Evolutionary conservation across 1,140 invertebrate species (phyloP).

Genomic region (Eubasilissa regina): DNA sequence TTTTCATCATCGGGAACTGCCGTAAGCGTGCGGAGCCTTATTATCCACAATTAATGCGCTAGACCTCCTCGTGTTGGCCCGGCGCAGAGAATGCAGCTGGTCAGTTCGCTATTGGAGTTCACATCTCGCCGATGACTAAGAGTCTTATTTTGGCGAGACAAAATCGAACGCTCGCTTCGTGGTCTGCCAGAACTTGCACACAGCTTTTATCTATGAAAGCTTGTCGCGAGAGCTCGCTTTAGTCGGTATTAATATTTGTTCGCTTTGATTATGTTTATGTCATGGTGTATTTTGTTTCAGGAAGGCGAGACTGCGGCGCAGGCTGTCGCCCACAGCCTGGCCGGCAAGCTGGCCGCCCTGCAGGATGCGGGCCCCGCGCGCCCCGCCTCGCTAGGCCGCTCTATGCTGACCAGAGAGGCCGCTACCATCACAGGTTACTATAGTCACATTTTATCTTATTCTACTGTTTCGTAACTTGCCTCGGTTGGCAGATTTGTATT

Average conservation of each 20-base stretch:
- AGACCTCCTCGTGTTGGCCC: too few species aligned
- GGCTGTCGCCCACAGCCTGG: slow-evolving; percentile 62
- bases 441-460: neutral
- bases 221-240: neutral
- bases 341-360: slow-evolving; percentile 73
- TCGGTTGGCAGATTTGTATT: too few species aligned
- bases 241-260: neutral
- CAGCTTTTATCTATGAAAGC: neutral
- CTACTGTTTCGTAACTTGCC: neutral
- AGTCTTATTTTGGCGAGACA: slow-evolving; percentile 20
- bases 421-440: slow-evolving; percentile 69
- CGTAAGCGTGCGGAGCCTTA: too few species aligned
- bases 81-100: neutral
- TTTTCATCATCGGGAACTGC: too few species aligned
- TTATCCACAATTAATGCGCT: too few species aligned
- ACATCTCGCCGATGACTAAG: slow-evolving; percentile 14
- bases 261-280: neutral
- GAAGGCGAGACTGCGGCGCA: slow-evolving; percentile 57
- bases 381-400: slow-evolving; percentile 44
- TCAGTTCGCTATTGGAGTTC: neutral
- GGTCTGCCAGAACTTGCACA: slow-evolving; percentile 10
- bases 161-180: neutral
- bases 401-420: slow-evolving; percentile 65
- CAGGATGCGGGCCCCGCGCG: slow-evolving; percentile 72
- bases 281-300: slow-evolving; percentile 45